phyloP scores from a whole-genome alignment of 2,113 vertebrate species.

The Craseonycteris thonglongyai region DNA sequence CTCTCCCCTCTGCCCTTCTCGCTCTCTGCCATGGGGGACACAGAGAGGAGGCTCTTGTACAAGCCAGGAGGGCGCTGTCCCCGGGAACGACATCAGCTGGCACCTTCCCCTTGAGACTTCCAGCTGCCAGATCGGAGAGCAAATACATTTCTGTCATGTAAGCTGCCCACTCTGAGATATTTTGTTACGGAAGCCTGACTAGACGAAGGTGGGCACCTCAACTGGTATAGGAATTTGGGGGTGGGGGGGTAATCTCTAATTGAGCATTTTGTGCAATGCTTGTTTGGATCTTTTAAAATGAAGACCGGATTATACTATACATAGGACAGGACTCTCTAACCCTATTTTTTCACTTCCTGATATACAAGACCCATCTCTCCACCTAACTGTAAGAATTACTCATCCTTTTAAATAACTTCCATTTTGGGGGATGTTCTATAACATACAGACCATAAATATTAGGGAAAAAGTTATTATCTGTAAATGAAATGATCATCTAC shows the following conservation, averaged over 20 bases:
- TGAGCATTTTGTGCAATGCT: neutral
- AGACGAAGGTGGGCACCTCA: neutral
- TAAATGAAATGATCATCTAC: neutral
- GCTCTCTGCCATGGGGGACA: neutral
- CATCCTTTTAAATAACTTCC: conserved; percentile 2
- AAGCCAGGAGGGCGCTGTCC: neutral
- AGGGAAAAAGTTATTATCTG: neutral
- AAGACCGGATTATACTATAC: neutral
- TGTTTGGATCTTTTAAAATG: neutral
- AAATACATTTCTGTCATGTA: neutral
- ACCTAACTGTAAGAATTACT: neutral
- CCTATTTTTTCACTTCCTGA: conserved; percentile 1
- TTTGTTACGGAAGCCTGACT: neutral
- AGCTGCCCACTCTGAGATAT: no score
- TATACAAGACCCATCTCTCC: neutral
- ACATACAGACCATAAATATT: neutral
- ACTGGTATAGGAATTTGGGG: neutral
- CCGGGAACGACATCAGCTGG: neutral
- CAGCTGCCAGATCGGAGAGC: neutral
- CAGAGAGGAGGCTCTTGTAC: neutral
- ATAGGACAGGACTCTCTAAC: neutral
- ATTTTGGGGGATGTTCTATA: neutral
- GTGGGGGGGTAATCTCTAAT: neutral
- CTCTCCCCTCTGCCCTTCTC: neutral
- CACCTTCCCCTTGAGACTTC: neutral